These are phyloP conservation scores for Porites divaricata DNA, from an alignment of 92 coral and sea anemone species.

Conservation along the genomic window DNA sequence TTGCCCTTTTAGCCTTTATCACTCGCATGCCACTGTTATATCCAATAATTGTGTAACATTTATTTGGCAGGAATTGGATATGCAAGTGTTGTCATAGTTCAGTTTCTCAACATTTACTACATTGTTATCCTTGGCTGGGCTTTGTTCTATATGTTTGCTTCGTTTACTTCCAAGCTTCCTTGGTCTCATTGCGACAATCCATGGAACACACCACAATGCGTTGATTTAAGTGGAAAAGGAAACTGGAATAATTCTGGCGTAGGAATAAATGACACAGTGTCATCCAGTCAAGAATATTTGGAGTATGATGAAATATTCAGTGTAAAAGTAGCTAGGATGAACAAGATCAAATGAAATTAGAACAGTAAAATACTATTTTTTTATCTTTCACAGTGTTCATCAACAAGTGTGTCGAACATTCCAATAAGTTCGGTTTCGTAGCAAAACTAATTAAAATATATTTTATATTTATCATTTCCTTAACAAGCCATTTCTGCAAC, in stretches of 20 bases:
- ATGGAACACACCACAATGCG: conserved; percentile 81
- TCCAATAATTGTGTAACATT: no score
- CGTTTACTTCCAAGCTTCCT: conserved; percentile 73
- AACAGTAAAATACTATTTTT: not conserved
- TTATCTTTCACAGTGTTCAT: no score
- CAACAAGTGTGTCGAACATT: no score
- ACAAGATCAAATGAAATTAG: not conserved
- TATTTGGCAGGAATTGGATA: conserved; percentile 78
- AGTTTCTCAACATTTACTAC: conserved; percentile 83
- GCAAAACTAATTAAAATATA: no score
- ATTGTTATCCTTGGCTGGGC: conserved; percentile 91
- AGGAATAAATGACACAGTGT: conserved; percentile 26
- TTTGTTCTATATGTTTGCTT: conserved; percentile 84
- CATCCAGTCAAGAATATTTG: conserved; percentile 82
- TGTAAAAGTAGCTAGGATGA: not conserved
- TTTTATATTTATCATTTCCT: no score
- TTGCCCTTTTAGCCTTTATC: not conserved
- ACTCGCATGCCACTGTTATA: no score
- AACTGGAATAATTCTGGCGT: not conserved
- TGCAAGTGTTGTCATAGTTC: conserved; percentile 89
- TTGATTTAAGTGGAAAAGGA: conserved; percentile 34
- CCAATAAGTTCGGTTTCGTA: no score
- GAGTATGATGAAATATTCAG: conserved; percentile 57
- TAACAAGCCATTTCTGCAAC: no score
- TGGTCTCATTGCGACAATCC: conserved; percentile 90